These are phyloP conservation scores for Thamnophis elegans DNA, from an alignment of 2,797 vertebrate genomes.

Conservation along the genomic window DNA sequence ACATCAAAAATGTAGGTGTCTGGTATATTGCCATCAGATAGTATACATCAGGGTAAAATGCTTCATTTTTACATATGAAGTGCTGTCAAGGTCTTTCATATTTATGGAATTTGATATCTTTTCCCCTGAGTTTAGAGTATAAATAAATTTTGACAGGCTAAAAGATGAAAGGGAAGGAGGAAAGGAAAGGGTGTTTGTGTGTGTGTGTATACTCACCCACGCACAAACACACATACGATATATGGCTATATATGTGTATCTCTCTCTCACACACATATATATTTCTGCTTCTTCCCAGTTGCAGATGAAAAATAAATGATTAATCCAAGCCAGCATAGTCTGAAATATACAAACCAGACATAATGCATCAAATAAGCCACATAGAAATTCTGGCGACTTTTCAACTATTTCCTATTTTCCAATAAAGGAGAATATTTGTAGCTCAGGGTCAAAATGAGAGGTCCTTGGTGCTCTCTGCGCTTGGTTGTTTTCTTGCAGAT, in stretches of 20 bases:
- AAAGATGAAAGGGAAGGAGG: not conserved
- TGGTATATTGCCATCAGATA: not conserved
- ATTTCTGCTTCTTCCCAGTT: not conserved
- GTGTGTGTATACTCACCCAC: too few relatives aligned
- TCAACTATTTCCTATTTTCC: not conserved
- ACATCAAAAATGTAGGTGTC: not conserved
- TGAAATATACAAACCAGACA: not conserved
- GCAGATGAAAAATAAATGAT: too few relatives aligned
- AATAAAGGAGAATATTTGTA: not conserved
- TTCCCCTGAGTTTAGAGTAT: too few relatives aligned
- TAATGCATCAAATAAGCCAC: not conserved
- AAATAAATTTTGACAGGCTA: not conserved
- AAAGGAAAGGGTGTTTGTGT: not conserved
- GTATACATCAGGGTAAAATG: not conserved
- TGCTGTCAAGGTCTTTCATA: not conserved
- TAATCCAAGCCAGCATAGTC: not conserved
- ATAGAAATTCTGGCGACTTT: not conserved
- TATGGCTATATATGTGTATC: too few relatives aligned
- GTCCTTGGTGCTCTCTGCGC: not conserved
- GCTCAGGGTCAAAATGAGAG: not conserved
- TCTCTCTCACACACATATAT: too few relatives aligned
- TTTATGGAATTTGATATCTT: not conserved
- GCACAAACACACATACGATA: too few relatives aligned
- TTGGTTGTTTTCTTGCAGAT: not conserved
- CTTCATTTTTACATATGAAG: not conserved